These are phyloP conservation scores for Anarrhichthys ocellatus DNA, from an alignment of 2,113 vertebrate species.

Conservation along the genomic window DNA sequence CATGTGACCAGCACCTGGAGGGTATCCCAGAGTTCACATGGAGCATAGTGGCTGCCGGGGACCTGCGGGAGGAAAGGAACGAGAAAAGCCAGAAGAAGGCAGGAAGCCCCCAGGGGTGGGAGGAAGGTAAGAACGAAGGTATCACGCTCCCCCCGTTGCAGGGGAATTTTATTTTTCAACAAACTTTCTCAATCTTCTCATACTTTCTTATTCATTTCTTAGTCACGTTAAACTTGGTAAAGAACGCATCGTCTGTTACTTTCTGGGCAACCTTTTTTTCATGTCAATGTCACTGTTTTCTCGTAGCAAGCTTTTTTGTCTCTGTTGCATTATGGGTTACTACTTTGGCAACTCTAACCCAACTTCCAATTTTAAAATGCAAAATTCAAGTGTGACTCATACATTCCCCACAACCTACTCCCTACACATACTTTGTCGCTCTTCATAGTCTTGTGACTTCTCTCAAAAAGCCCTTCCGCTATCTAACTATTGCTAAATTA, in stretches of 20 bases:
- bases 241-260: background rate
- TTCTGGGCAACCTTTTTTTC: background rate
- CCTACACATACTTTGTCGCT: background rate
- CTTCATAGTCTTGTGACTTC: background rate
- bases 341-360: background rate
- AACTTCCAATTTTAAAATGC: background rate
- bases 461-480: background rate
- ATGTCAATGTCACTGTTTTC: background rate
- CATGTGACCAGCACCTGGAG: constrained; percentile 67
- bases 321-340: background rate
- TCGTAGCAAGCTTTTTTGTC: background rate
- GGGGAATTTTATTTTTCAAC: constrained; percentile 66
- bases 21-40: constrained; percentile 79
- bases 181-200: constrained; percentile 19
- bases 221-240: background rate
- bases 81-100: constrained; percentile 63
- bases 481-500: background rate
- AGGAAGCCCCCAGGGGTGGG: constrained; percentile 80
- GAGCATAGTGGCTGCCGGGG: constrained; percentile 79
- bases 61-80: constrained; percentile 64
- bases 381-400: background rate
- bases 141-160: constrained; percentile 51
- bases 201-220: background rate
- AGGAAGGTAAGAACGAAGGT: constrained; percentile 85
- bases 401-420: background rate